Conservation (phyloP, 2,888 invertebrate genomes). For the Orthosia gracilis region DNA sequence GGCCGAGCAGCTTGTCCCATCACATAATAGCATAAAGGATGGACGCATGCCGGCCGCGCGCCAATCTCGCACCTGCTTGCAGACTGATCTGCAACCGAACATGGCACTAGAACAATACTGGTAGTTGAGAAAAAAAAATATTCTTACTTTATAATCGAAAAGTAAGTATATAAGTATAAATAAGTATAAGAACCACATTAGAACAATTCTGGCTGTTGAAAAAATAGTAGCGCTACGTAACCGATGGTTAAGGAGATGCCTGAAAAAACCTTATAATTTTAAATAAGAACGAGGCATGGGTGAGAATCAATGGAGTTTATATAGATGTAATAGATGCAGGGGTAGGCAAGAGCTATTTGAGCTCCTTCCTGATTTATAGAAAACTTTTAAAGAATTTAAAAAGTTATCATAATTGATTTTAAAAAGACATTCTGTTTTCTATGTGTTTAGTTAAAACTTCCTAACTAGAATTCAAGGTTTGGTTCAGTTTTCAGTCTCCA, state of each 20-base stretch:
- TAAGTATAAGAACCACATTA: background rate
- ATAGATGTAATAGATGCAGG: too few relatives aligned
- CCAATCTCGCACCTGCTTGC: slow-evolving; percentile 73
- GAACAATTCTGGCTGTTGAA: background rate
- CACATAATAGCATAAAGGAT: slow-evolving; percentile 81
- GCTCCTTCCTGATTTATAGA: background rate
- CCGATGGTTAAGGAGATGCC: background rate
- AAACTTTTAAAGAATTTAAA: background rate
- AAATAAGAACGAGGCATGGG: slow-evolving; percentile 3
- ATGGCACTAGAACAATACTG: slow-evolving; percentile 35
- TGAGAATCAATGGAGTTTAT: background rate
- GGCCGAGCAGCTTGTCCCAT: slow-evolving; percentile 83
- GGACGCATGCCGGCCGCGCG: slow-evolving; percentile 78
- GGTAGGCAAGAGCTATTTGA: background rate
- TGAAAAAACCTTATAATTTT: background rate
- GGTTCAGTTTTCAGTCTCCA: too few relatives aligned
- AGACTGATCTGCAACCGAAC: slow-evolving; percentile 44
- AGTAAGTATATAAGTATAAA: too few relatives aligned
- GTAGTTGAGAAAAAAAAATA: background rate
- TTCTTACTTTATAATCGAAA: background rate
- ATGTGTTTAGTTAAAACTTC: background rate
- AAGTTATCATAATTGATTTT: background rate
- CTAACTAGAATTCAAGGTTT: too few relatives aligned
- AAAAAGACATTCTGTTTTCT: background rate
- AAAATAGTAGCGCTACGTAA: background rate